Evolutionary conservation across 2,797 vertebrate species (phyloP), one percentile per base, ranked within the genome.

Genomic region (Sus cebifrons): DNA sequence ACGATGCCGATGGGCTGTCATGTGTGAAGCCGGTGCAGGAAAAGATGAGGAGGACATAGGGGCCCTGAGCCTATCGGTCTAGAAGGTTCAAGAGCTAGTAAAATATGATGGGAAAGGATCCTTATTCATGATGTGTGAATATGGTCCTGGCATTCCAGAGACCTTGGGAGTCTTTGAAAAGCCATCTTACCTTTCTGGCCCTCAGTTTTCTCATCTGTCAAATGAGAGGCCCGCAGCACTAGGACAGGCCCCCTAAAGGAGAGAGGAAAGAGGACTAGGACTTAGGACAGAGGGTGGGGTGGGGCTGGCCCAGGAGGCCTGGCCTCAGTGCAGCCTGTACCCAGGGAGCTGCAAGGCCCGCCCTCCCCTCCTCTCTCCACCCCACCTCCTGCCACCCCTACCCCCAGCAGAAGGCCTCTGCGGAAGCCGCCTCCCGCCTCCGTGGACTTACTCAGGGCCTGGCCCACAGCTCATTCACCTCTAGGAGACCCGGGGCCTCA

Each of bases 141-240:
- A 36, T 79, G 75, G 21, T 27, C 83, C 40, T 81, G 65, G 67
- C 92, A 32, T 64, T 81, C 52, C 64, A 58, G 87, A 92, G 62
- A 89, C 20, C 25, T 25, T 6, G 89, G n/a, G 93, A 64, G 21
- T 93, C 58, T 89, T 68, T 29, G n/a, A 91, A 32, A 81, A 79
- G 52, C 67, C 40, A 13, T 74, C 94, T 95, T 74, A 58, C 56
- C 44, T 87, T 68, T 78, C 20, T 60, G 44, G 44, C 8, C 70
- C 56, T 96, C 73, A 9, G 3, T 94, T 89, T 91, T 32, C 84
- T 77, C 58, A 36, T 95, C 86, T 96, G 81, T 91, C 32, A 93
- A 94, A 65, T 87, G 64, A 17, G 32, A 79, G 44, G 27, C 62
- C 60, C 71, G 11, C 17, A 58, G 16, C 79, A 27, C 70, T 78